Evolutionary conservation across 2,113 vertebrate species (phyloP), one percentile per base, ranked within the genome.

Genomic region (Rhea americana): DNA sequence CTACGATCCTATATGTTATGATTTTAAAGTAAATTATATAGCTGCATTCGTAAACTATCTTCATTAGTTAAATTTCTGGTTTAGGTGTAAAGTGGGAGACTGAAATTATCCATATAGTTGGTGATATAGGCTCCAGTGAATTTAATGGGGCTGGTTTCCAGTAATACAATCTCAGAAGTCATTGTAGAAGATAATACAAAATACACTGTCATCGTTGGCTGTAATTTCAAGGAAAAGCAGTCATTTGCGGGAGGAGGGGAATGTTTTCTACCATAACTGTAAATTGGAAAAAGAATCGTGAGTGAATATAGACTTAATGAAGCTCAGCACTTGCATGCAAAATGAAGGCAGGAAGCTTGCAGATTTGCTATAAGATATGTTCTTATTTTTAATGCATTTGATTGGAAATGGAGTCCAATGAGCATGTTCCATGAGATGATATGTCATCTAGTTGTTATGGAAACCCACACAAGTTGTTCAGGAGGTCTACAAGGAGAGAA

Each of bases 21-120:
- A 37, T 75, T 80, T 67, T 83, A 35, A 92, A 83, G 50, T 89
- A 75, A 90, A 75, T 85, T 13, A 55, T 21, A 39, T 35, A 67
- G 48, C 47, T 82, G 9, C 39, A 30, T 16, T 87, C 50, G n/a
- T 15, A 85, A 82, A 55, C 30, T 86, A 55, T 55, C 18, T 82
- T 65, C 0, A 0, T 67, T 66, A 66, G 62, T 71, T 80, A 37
- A 65, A 79, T 15, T 68, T 35, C 21, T 87, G 16, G 4, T 89
- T 66, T 67, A 14, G 7, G 43, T 77, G 41, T 11, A 87, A 74
- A 87, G 62, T 78, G 75, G 13, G 48, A 92, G 28, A 71, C 14
- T 58, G 26, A 53, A 91, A 80, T 82, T 80, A 51, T 68, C 89
- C 67, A 20, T 72, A 10, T n/a, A 51, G 50, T 61, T 87, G 12